Conservation (phyloP, 2,888 invertebrate genomes). For the Drosophila gaucha region DNA sequence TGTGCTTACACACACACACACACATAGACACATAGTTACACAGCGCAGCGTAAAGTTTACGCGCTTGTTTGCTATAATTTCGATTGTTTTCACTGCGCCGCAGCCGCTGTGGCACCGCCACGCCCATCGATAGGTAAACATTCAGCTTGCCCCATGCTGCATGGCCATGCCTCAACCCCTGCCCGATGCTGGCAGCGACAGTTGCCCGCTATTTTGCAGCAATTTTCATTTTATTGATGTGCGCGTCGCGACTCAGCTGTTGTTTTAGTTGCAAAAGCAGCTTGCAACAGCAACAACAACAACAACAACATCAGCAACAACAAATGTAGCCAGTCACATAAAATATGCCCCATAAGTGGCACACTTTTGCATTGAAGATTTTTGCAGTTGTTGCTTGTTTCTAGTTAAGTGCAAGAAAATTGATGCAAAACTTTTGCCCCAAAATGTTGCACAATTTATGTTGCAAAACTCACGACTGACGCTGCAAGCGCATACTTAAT, state of each 20-base stretch:
- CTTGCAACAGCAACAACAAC: slow-evolving; percentile 39
- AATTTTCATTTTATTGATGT: slow-evolving; percentile 74
- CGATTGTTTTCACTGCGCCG: slow-evolving; percentile 74
- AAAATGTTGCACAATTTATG: slow-evolving; percentile 65
- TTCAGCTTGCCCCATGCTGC: background rate
- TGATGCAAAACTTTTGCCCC: slow-evolving; percentile 70
- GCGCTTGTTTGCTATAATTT: slow-evolving; percentile 80
- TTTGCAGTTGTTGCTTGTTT: slow-evolving; percentile 45
- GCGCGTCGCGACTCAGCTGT: slow-evolving; percentile 40
- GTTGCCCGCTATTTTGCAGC: slow-evolving; percentile 59
- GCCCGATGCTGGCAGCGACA: slow-evolving; percentile 32
- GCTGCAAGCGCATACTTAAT: slow-evolving; percentile 20
- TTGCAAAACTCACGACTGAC: slow-evolving; percentile 18
- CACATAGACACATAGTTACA: slow-evolving; percentile 18
- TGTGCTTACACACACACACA: slow-evolving; percentile 13
- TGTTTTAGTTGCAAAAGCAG: slow-evolving; percentile 45
- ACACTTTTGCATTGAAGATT: slow-evolving; percentile 62
- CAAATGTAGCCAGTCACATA: slow-evolving; percentile 16
- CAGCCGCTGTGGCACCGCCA: slow-evolving; percentile 30
- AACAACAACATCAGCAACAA: slow-evolving; percentile 29
- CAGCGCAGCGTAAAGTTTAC: slow-evolving; percentile 71
- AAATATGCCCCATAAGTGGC: slow-evolving; percentile 67
- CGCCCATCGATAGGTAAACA: slow-evolving; percentile 44
- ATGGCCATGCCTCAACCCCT: background rate
- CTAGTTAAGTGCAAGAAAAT: slow-evolving; percentile 67